Evolutionary conservation across 2,113 vertebrate species (phyloP).

Genomic region (Polyodon spathula): DNA sequence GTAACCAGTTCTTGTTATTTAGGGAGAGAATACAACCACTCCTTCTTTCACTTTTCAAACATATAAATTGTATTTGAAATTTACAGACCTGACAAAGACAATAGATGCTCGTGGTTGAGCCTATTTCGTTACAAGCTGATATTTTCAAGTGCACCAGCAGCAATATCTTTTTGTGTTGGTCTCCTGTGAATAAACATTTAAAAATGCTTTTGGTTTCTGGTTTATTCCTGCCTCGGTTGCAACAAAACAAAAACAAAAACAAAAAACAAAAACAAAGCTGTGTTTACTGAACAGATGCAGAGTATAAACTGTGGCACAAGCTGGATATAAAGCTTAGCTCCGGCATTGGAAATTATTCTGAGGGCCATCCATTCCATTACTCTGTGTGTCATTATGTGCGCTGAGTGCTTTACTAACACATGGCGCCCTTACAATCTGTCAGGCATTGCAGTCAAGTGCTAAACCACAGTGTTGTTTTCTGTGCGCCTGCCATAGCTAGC

Average conservation of each 20-base stretch:
- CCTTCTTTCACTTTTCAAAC: too few relatives aligned
- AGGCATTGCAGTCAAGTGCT: neutral
- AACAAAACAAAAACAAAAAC: neutral
- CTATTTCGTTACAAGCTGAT: neutral
- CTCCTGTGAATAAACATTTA: neutral
- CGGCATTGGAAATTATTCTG: neutral
- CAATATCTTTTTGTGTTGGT: neutral
- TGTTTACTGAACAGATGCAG: slow-evolving; percentile 9
- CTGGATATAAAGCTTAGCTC: neutral
- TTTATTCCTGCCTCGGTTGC: neutral
- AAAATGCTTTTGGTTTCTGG: neutral
- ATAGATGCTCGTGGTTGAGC: neutral
- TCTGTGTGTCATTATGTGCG: neutral
- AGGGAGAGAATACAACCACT: too few relatives aligned
- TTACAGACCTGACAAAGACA: neutral
- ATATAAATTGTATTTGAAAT: neutral
- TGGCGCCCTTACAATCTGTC: neutral
- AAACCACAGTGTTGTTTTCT: neutral
- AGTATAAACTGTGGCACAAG: slow-evolving; percentile 4
- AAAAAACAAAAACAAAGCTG: neutral
- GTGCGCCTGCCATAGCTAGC: neutral
- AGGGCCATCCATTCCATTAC: neutral
- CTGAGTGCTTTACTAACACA: slow-evolving; percentile 1
- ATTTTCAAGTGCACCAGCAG: neutral
- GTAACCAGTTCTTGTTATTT: too few relatives aligned